A percentile compares a stretch with the other conserved stretches of the same genome.
Evolutionary conservation across 2,797 vertebrate species (phyloP).

Genomic region (Coranthus polyacanthus): DNA sequence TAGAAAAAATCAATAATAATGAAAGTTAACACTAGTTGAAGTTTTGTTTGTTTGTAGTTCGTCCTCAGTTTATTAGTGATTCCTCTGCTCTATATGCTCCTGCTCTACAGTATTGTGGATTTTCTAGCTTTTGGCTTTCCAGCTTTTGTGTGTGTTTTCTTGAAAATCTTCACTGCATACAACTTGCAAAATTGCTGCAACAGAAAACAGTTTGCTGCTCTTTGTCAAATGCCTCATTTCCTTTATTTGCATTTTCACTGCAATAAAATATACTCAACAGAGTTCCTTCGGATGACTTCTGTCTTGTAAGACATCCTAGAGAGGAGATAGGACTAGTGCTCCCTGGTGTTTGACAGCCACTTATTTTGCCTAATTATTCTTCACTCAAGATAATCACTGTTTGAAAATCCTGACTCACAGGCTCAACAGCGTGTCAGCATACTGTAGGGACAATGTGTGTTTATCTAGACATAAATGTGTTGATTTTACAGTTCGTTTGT

Average conservation of each 20-base stretch:
- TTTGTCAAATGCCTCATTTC: neutral
- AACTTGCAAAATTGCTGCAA: neutral
- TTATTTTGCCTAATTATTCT: slow-evolving; percentile 50
- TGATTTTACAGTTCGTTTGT: slow-evolving; percentile 16
- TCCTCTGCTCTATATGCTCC: too few species aligned
- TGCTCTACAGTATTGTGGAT: too few species aligned
- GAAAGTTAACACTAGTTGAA: neutral
- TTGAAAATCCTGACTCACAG: slow-evolving; percentile 37
- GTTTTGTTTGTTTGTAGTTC: neutral
- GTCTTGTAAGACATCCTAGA: neutral
- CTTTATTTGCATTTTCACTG: neutral
- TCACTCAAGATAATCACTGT: slow-evolving; percentile 41
- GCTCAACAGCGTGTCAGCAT: slow-evolving; percentile 34
- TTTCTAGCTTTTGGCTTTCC: too few species aligned
- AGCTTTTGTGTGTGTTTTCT: too few species aligned
- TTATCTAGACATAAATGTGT: slow-evolving; percentile 31
- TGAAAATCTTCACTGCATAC: neutral
- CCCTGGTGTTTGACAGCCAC: slow-evolving; percentile 35
- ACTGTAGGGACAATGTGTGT: slow-evolving; percentile 38
- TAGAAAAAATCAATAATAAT: neutral
- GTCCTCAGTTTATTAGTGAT: too few species aligned
- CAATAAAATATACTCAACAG: neutral
- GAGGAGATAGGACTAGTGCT: slow-evolving; percentile 3
- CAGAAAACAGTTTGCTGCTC: too few species aligned
- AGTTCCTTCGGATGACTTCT: slow-evolving; percentile 8